Base-by-base conservation (phyloP, 1,140 invertebrate genomes). In the Penaeus japonicus region DNA sequence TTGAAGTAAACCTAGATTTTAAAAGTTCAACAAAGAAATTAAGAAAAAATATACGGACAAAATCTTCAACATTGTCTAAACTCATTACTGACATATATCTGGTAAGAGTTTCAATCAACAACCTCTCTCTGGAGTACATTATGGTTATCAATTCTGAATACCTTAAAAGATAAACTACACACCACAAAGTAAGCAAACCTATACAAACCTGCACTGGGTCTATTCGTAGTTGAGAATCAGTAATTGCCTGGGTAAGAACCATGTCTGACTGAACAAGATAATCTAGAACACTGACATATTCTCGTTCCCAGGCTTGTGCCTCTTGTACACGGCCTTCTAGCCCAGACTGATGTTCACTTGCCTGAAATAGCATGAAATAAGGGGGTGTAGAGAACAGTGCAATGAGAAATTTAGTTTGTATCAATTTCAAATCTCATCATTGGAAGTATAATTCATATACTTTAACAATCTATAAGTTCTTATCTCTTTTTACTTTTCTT, bases 191-290 rank as follows among this genome's bases (percentile, higher is more conserved):
- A 18, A 62, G 7, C 22, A 47, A 59, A 39, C 59, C 65, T 39
- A n/a, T 39, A 73, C 54, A 54, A 22, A 89, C 82, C 83, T 89
- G 32, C 39, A 24, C 82, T 35, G 35, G 65, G 78, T 85, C 96
- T 91, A 96, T 95, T 30, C 96, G 96, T 90, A 96, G 93, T 93
- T 97, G 96, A 92, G 96, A 95, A 90, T 96, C 95, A 88, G 96
- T 95, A 70, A 97, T 94, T 92, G 97, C 96, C 92, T 96, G 95
- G 91, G 95, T 95, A 92, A 97, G 93, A 92, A 95, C 93, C 82
- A 94, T 93, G 91, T 96, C 95, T 90, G 96, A 94, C 92, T 95
- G 94, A 78, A 93, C 94, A 91, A 97, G 94, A 95, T 96, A 97
- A 77, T 96, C 94, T 91, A 96, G 95, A 92, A 97, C 94, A 75